Conservation (phyloP, 2,113 vertebrate species). For the Semicossyphus pulcher region DNA sequence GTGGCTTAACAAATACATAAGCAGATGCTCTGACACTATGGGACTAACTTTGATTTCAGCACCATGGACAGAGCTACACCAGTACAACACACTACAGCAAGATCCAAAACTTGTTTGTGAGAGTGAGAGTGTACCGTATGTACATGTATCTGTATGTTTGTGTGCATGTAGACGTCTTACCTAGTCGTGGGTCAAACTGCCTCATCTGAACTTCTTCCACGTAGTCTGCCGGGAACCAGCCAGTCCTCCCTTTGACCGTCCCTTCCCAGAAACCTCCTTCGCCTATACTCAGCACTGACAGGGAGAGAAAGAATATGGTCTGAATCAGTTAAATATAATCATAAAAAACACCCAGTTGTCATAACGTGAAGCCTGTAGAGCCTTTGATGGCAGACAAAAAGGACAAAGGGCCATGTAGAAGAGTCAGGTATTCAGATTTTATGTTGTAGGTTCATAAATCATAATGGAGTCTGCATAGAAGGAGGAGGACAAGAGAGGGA, state of each 20-base stretch:
- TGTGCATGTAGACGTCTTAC: constrained; percentile 79
- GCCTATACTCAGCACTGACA: constrained; percentile 95
- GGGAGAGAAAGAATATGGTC: constrained; percentile 47
- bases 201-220: constrained; percentile 99
- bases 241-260: constrained; percentile 94
- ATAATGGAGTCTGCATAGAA: constrained; percentile 16
- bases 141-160: background rate
- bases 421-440: constrained; percentile 24
- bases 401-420: constrained; percentile 29
- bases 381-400: constrained; percentile 27
- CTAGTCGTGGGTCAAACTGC: constrained; percentile 91
- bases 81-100: background rate
- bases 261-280: constrained; percentile 99
- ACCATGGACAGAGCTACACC: constrained; percentile 49
- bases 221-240: constrained; percentile 99
- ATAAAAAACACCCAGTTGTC: constrained; percentile 14
- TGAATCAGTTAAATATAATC: constrained; percentile 30
- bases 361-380: background rate
- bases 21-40: background rate
- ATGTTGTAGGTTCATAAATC: constrained; percentile 33
- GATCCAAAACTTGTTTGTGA: too few species aligned
- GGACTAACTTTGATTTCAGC: constrained; percentile 24
- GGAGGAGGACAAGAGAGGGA: background rate
- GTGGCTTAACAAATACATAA: background rate
- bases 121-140: too few species aligned